phyloP scores from a whole-genome alignment of 1,140 invertebrate genomes.

The Aphidius gifuensis region DNA sequence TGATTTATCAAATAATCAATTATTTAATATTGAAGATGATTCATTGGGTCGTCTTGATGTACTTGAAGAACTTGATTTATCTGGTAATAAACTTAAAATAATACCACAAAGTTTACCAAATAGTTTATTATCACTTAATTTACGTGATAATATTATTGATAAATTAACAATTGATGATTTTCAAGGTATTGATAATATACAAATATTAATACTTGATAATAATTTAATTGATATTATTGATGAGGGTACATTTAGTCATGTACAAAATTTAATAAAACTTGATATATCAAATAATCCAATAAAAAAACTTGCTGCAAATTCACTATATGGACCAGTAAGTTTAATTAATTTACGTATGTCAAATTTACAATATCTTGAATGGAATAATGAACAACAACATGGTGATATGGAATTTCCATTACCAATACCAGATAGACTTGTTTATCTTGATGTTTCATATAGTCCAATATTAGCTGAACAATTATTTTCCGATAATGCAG shows the following conservation, averaged over 20 bases:
- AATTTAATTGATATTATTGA: slow-evolving; percentile 67
- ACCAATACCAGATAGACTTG: slow-evolving; percentile 65
- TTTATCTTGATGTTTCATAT: slow-evolving; percentile 69
- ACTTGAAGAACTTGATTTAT: slow-evolving; percentile 74
- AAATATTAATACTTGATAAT: slow-evolving; percentile 66
- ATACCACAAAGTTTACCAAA: slow-evolving; percentile 68
- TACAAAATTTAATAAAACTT: slow-evolving; percentile 64
- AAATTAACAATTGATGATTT: slow-evolving; percentile 67
- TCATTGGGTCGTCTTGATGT: slow-evolving; percentile 78
- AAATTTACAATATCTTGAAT: slow-evolving; percentile 59
- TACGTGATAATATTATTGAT: slow-evolving; percentile 67
- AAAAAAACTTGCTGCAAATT: slow-evolving; percentile 62
- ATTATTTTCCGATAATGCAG: slow-evolving; percentile 67
- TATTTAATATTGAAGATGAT: slow-evolving; percentile 79
- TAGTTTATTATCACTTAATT: slow-evolving; percentile 60
- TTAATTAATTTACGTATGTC: slow-evolving; percentile 68
- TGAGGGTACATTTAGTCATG: slow-evolving; percentile 65
- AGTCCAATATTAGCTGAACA: slow-evolving; percentile 69
- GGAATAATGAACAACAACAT: slow-evolving; percentile 51
- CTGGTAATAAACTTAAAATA: slow-evolving; percentile 67
- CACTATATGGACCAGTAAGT: slow-evolving; percentile 64
- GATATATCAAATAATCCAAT: slow-evolving; percentile 78
- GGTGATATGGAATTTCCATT: slow-evolving; percentile 68
- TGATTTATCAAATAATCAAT: slow-evolving; percentile 76
- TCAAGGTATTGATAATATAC: slow-evolving; percentile 65